Evolutionary conservation across 1,140 invertebrate genomes (phyloP).

Genomic region (Ceratoteleas bidentatus): DNA sequence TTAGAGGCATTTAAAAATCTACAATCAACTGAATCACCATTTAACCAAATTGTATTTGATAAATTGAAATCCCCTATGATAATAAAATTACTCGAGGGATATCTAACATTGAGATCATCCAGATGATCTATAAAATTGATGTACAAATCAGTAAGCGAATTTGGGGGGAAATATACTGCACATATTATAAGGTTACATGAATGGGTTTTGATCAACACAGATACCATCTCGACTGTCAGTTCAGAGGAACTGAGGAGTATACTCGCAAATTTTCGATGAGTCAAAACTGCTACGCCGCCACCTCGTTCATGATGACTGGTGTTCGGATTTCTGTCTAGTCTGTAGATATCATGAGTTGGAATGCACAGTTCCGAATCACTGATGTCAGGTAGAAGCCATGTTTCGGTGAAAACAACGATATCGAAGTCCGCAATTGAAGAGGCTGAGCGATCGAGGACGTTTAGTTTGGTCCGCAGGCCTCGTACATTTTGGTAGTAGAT

Average conservation of each 20-base stretch:
- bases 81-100: conserved; percentile 3
- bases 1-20: not conserved
- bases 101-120: not conserved
- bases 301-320: conserved; percentile 3
- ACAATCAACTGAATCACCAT: not conserved
- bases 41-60: not conserved
- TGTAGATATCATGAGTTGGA: not conserved
- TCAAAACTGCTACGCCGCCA: conserved; percentile 9
- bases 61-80: conserved; percentile 14
- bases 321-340: not conserved
- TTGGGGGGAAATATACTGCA: not conserved
- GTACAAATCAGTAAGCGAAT: not conserved
- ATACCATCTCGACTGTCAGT: too few relatives aligned
- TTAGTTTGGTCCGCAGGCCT: conserved; percentile 2
- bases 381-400: conserved; percentile 4
- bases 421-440: not conserved
- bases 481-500: conserved; percentile 17
- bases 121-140: not conserved
- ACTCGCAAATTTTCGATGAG: too few relatives aligned
- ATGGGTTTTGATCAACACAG: too few relatives aligned
- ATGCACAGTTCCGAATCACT: conserved; percentile 3
- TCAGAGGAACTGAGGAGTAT: too few relatives aligned
- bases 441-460: not conserved
- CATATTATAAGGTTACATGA: not conserved
- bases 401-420: conserved; percentile 6